Base-by-base conservation (phyloP, 2,797 vertebrate genomes). In the Gila robusta region DNA sequence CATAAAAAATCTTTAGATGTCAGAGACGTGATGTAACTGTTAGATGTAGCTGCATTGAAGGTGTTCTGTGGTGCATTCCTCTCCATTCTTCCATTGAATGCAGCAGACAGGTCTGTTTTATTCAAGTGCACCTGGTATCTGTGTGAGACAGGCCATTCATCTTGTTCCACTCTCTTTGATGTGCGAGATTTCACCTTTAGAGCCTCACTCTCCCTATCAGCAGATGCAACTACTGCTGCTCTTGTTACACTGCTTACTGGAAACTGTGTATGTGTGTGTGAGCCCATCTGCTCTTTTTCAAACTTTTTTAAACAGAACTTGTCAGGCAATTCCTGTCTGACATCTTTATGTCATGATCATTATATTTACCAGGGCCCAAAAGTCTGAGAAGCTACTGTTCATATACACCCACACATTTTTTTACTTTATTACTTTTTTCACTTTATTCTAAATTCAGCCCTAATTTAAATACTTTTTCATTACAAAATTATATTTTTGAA, bases 81-180 rank as follows among this genome's bases (percentile, higher is more conserved):
- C 67, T 28, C 12, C 54, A 23, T 71, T 85, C 83, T 85, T 85
- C 76, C 76, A 62, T 72, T 79, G 76, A 72, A 70, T 79, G 67
- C 76, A 70, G 28, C 9, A 64, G 82, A n/a, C 79, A 52, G 82
- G 26, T 83, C 66, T 84, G 39, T 19, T 83, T 90, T 86, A 82
- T 89, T 76, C 47, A 85, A 59, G 2, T 35, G 47, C 72, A 71
- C 32, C 83, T 89, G 86, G 86, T 80, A 47, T 87, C 71, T 84
- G 86, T 84, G 82, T 76, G 77, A 67, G 87, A 71, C 59, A 84
- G 67, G 69, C 66, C 70, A 86, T 86, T 86, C 82, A 81, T 87
- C 88, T 83, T 35, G 23, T 52, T 67, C n/a, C 82, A 76, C 80
- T 80, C 77, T 37, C 82, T 90, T 88, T 90, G 87, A 90, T 88